Base-by-base conservation (phyloP, 2,113 vertebrate species). In the Scophthalmus maximus region DNA sequence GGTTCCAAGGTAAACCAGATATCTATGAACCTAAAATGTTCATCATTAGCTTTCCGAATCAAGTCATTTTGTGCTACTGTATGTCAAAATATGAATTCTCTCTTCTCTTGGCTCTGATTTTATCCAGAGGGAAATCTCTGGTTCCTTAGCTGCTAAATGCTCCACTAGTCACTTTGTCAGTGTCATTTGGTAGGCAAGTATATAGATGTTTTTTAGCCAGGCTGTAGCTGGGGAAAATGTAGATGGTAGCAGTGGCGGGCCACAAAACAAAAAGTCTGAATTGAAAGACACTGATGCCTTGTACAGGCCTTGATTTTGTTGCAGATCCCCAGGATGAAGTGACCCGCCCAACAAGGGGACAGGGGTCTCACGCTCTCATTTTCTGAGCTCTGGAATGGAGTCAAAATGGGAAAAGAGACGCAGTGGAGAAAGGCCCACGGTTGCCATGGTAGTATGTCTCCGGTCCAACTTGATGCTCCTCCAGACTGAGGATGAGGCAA, bases 391-490 rank as follows among this genome's bases (percentile, higher is more conserved):
- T 70, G 74, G 81, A 79, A 72, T 82, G 82, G 85, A 79, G 74
- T 71, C 79, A 73, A 81, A 67, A 58, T 36, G 17, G 20, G 65
- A 18, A n/a, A 6, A 66, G 51, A 79, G 72, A 84, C 6, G 49
- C 68, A 77, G 73, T 47, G 66, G 73, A 82, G 70, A 79, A 73
- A 78, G 83, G 72, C 74, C 67, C 14, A 8, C 0, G 66, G 91
- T 92, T 92, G 66, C 86, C 78, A 85, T 85, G 82, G 87, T 34
- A 89, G 88, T 83, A 68, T 18, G 73, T 74, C 65, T 68, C 77
- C 58, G 22, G 47, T 86, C 84, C 87, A 83, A 88, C 81, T 90
- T 53, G 85, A 81, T 74, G 73, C 78, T 83, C 67, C 83, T 85
- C 65, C 66, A 86, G 80, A 78, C 70, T 55, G 72, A 83, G 57